These are phyloP conservation scores for Vollenhovia emeryi DNA, from an alignment of 1,140 invertebrate species.

Conservation along the genomic window DNA sequence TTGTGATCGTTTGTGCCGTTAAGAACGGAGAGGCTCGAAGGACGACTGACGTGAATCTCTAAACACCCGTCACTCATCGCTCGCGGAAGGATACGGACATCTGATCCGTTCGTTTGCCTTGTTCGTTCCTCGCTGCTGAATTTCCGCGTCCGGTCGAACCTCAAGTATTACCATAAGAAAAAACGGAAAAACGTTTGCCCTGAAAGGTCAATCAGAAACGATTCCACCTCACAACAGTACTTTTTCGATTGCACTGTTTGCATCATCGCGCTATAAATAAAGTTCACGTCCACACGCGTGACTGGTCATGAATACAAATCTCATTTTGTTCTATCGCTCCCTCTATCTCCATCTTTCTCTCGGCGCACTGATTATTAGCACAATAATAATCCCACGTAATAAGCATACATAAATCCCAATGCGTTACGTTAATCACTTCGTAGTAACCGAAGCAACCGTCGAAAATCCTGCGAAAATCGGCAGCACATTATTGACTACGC, in stretches of 20 bases:
- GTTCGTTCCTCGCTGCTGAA: constrained; percentile 6
- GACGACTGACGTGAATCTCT: constrained; percentile 22
- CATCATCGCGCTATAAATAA: not conserved
- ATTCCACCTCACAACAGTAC: not conserved
- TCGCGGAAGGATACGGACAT: constrained; percentile 50
- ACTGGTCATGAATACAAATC: constrained; percentile 38
- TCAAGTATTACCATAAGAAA: not conserved
- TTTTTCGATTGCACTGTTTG: not conserved
- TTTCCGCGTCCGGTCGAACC: constrained; percentile 35
- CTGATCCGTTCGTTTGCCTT: constrained; percentile 25
- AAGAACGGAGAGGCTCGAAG: not conserved
- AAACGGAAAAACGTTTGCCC: constrained; percentile 4
- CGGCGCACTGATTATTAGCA: not conserved
- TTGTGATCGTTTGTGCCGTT: constrained; percentile 12
- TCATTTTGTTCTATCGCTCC: not conserved
- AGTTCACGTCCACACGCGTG: not conserved
- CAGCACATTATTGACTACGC: not conserved
- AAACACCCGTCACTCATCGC: not conserved
- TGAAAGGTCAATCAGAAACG: not conserved
- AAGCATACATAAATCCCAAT: not conserved
- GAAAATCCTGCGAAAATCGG: not conserved
- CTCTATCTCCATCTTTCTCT: not conserved
- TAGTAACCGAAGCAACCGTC: not conserved
- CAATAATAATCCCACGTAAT: not conserved
- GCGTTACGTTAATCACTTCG: constrained; percentile 1